Conservation (phyloP, 2,797 vertebrate genomes). For the Masticophis lateralis region DNA sequence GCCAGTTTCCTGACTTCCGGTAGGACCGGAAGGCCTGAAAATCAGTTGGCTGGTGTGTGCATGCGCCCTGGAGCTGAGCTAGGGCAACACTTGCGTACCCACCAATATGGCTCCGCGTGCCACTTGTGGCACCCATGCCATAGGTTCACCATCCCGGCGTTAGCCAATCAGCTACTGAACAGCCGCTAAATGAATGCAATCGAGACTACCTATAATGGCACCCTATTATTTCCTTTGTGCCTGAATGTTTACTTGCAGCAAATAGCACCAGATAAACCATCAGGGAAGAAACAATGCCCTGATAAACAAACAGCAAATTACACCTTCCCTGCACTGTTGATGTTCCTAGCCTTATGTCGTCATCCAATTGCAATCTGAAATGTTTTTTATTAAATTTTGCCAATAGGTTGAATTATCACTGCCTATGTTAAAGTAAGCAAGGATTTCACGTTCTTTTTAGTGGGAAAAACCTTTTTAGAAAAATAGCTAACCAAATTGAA, state of each 20-base stretch:
- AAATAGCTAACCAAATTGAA: not conserved
- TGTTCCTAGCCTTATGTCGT: not conserved
- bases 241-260: not conserved
- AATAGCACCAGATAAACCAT: not conserved
- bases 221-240: not conserved
- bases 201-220: not conserved
- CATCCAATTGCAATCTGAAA: not conserved
- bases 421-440: not conserved
- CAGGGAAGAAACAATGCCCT: not conserved
- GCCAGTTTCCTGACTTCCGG: too few relatives aligned
- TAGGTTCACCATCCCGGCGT: too few relatives aligned
- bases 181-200: not conserved
- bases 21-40: too few relatives aligned
- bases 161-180: too few relatives aligned
- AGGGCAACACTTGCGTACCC: too few relatives aligned
- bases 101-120: too few relatives aligned
- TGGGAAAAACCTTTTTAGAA: not conserved
- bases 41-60: too few relatives aligned
- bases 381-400: not conserved
- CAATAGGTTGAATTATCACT: not conserved
- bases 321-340: not conserved
- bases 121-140: too few relatives aligned
- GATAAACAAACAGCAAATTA: not conserved
- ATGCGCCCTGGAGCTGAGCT: too few relatives aligned
- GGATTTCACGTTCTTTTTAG: not conserved